These are phyloP conservation scores for Grallaria varia DNA, from an alignment of 2,113 vertebrate species.

Conservation along the genomic window DNA sequence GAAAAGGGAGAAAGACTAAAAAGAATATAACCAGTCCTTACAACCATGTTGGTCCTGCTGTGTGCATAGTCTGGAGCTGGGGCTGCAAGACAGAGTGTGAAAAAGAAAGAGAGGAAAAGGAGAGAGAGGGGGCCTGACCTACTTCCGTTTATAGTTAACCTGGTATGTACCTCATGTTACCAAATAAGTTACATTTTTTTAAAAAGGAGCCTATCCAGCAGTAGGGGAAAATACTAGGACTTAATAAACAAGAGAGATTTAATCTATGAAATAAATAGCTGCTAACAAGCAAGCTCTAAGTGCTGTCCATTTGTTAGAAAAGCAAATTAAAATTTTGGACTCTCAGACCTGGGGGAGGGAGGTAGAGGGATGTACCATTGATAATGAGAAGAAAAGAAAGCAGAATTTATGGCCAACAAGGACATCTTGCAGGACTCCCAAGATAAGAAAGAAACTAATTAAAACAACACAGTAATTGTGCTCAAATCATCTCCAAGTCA, in stretches of 20 bases:
- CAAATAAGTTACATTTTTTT: neutral
- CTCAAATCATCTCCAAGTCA: neutral
- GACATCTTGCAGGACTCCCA: neutral
- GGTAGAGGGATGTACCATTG: neutral
- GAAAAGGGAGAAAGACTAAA: neutral
- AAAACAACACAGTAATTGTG: neutral
- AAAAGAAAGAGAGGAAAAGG: neutral
- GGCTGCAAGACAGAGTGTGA: neutral
- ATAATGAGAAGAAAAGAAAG: neutral
- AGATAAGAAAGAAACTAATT: neutral
- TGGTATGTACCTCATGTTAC: neutral
- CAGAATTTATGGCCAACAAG: neutral
- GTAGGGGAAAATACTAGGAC: neutral
- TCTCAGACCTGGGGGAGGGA: neutral
- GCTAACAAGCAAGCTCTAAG: neutral
- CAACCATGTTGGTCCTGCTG: neutral
- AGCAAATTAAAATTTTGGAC: neutral
- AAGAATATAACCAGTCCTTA: neutral
- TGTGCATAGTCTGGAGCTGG: neutral
- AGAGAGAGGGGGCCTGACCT: accelerated
- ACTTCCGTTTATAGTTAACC: neutral
- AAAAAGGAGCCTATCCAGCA: neutral
- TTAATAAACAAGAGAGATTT: neutral
- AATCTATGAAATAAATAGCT: neutral
- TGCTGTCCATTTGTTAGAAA: neutral